These are phyloP conservation scores for Himalopsyche japonica DNA, from an alignment of 2,888 invertebrate species.

Conservation along the genomic window DNA sequence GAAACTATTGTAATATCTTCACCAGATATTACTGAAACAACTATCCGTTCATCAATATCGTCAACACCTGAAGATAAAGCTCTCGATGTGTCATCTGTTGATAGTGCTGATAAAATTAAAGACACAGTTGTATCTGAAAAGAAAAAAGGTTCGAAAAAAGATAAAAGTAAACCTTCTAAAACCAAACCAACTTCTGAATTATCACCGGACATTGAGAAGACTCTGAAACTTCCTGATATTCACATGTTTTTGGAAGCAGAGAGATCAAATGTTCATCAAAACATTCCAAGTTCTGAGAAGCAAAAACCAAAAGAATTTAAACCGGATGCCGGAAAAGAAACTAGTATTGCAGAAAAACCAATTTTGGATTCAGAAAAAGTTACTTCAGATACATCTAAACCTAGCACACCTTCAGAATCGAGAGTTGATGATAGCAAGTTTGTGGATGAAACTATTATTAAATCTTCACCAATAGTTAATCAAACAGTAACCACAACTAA, in stretches of 20 bases:
- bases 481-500: conserved; percentile 45
- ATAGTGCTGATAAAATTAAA: no score
- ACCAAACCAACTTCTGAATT: background rate
- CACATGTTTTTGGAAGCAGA: conserved; percentile 25
- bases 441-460: conserved; percentile 44
- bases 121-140: background rate
- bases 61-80: background rate
- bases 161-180: background rate
- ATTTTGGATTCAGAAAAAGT: background rate
- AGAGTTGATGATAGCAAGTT: background rate
- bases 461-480: conserved; percentile 46
- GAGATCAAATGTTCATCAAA: conserved; percentile 19
- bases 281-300: background rate
- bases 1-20: background rate
- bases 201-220: background rate
- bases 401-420: background rate
- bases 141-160: background rate
- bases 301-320: background rate
- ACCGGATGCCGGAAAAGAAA: background rate
- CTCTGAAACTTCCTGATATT: background rate
- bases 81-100: no score
- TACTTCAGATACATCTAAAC: background rate
- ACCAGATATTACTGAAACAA: background rate
- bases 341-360: background rate
- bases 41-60: conserved; percentile 27